phyloP scores from a whole-genome alignment of 2,888 invertebrate species.

The Aphidoletes aphidimyza region DNA sequence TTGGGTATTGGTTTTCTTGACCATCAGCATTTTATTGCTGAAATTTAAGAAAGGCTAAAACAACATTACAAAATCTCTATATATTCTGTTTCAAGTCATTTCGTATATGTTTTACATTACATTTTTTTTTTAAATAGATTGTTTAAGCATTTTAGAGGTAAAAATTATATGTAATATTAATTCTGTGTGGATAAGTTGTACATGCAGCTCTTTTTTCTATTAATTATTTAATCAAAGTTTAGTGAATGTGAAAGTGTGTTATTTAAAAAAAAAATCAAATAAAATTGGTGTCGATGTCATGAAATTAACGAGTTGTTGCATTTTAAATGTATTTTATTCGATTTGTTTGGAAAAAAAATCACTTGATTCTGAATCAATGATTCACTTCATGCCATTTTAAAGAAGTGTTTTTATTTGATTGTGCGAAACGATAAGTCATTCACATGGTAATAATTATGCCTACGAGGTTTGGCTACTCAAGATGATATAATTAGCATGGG shows the following conservation, averaged over 20 bases:
- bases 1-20: conserved; percentile 84
- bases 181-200: conserved; percentile 8
- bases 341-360: neutral
- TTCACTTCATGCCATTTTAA: too few species aligned
- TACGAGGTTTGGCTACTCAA: neutral
- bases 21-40: conserved; percentile 77
- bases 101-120: neutral
- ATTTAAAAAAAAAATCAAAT: neutral
- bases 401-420: too few species aligned
- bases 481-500: neutral
- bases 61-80: neutral
- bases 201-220: neutral
- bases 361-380: too few species aligned
- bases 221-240: conserved; percentile 27
- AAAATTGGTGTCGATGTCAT: conserved; percentile 36
- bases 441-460: too few species aligned
- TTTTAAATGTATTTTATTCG: neutral
- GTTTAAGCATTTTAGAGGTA: neutral
- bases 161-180: too few species aligned
- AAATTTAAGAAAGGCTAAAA: conserved; percentile 85
- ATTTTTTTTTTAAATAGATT: neutral
- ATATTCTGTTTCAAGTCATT: conserved; percentile 16
- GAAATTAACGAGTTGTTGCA: neutral
- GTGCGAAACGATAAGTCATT: too few species aligned
- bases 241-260: conserved; percentile 1